A percentile compares a stretch with the other conserved stretches of the same genome.
Evolutionary conservation across 2,113 vertebrate species (phyloP).

Genomic region (Oxyura jamaicensis): DNA sequence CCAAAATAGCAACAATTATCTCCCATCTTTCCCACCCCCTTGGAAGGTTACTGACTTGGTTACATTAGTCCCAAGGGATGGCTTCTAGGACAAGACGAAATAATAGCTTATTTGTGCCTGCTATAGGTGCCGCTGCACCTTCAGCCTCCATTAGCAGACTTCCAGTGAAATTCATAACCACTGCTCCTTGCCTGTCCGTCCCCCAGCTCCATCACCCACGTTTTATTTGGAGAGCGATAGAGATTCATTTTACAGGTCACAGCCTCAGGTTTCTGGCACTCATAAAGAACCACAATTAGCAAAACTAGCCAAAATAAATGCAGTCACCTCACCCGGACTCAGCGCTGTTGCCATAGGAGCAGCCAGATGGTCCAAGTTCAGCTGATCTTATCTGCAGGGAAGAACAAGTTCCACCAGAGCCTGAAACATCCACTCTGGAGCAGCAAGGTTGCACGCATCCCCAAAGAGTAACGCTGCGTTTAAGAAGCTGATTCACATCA

Average conservation of each 20-base stretch:
- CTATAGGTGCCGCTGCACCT: not conserved
- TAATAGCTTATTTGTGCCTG: not conserved
- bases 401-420: constrained; percentile 29
- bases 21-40: not conserved
- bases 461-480: not conserved
- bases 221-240: not conserved
- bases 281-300: not conserved
- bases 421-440: constrained; percentile 1
- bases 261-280: not conserved
- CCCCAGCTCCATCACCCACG: not conserved
- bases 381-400: constrained; percentile 35
- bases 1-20: not conserved
- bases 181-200: not conserved
- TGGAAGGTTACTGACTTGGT: not conserved
- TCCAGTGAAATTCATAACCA: not conserved
- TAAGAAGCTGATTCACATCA: constrained; percentile 30
- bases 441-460: not conserved
- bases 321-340: not conserved
- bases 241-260: not conserved
- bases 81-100: not conserved
- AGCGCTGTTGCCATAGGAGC: constrained; percentile 27
- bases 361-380: constrained; percentile 14
- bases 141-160: not conserved
- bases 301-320: constrained; percentile 22
- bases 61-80: not conserved